Conservation (phyloP, 2,113 vertebrate species). For the Lanius collurio region DNA sequence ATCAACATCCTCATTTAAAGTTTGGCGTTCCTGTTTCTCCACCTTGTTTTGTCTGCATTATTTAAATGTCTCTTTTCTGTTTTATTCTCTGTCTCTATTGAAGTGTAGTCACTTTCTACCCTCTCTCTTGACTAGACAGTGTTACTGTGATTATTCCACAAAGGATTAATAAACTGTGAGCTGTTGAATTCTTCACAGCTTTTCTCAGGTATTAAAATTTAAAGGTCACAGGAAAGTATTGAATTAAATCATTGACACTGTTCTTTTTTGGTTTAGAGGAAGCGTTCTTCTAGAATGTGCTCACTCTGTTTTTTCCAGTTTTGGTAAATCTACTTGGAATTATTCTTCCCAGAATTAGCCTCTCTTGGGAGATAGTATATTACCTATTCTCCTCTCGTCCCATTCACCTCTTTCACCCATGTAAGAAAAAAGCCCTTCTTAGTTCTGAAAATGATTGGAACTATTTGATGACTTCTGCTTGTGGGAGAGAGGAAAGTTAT, state of each 20-base stretch:
- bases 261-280: neutral
- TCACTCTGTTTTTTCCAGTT: neutral
- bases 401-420: neutral
- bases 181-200: neutral
- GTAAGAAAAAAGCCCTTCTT: neutral
- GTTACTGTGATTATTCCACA: neutral
- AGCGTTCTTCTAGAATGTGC: neutral
- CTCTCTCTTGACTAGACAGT: neutral
- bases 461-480: neutral
- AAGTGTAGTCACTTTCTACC: neutral
- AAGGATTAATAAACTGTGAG: neutral
- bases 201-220: neutral
- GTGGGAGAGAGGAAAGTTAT: neutral
- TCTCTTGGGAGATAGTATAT: neutral
- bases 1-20: neutral
- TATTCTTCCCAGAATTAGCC: neutral
- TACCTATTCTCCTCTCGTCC: neutral
- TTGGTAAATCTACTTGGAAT: neutral
- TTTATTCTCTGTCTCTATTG: neutral
- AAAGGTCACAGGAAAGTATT: neutral
- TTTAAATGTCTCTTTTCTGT: neutral
- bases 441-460: neutral
- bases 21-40: neutral
- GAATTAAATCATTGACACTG: neutral
- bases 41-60: neutral